phyloP scores from a whole-genome alignment of 2,113 vertebrate species.

The Chlamydotis undulata region DNA sequence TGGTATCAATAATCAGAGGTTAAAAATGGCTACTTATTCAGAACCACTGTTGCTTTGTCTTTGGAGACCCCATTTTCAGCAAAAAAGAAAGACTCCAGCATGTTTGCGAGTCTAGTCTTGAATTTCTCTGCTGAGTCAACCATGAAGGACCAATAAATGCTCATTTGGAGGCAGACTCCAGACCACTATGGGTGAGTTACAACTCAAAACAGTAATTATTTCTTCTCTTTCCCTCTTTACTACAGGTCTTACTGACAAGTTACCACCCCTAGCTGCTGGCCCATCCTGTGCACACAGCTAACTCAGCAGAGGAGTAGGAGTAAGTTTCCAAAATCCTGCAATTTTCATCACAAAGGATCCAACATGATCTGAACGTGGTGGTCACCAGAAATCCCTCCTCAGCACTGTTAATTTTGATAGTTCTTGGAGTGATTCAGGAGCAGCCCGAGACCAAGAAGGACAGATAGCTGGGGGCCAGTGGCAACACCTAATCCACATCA shows the following conservation, averaged over 20 bases:
- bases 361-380: rapidly evolving
- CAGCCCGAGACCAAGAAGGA: neutral
- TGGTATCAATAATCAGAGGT: neutral
- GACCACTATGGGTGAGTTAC: neutral
- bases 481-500: neutral
- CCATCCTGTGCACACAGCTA: neutral
- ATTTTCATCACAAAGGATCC: neutral
- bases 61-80: neutral
- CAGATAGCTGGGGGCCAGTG: neutral
- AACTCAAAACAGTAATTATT: neutral
- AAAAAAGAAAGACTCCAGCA: neutral
- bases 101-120: neutral
- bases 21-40: neutral
- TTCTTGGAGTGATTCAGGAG: neutral
- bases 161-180: neutral
- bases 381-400: neutral
- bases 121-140: neutral
- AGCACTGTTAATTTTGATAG: neutral
- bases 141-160: neutral
- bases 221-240: neutral
- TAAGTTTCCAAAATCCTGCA: neutral
- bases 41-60: neutral
- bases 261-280: neutral
- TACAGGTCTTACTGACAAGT: neutral
- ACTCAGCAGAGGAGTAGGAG: neutral